phyloP scores from a whole-genome alignment of 1,140 invertebrate species.

The Drosophila pseudoobscura region DNA sequence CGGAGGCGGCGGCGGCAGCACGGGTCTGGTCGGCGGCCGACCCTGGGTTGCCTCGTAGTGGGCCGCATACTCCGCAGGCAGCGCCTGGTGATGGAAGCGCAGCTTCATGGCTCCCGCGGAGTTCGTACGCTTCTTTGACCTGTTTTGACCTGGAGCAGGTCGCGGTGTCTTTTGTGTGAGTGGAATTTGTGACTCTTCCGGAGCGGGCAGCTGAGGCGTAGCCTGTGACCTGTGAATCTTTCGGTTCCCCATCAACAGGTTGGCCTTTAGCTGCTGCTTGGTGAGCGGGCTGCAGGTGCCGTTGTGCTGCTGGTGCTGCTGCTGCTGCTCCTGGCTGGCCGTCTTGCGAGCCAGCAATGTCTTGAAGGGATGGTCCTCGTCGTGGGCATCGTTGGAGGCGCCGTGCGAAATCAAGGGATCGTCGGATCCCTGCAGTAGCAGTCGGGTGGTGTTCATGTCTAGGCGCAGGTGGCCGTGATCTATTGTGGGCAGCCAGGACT shows the following conservation, averaged over 20 bases:
- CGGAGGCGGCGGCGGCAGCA: slow-evolving; percentile 32
- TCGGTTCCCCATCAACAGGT: slow-evolving; percentile 65
- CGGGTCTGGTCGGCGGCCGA: slow-evolving; percentile 43
- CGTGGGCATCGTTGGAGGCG: slow-evolving; percentile 61
- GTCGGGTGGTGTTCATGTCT: slow-evolving; percentile 54
- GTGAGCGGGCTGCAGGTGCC: slow-evolving; percentile 71
- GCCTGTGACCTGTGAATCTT: slow-evolving; percentile 30
- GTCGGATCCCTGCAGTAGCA: slow-evolving; percentile 76
- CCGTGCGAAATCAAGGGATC: slow-evolving; percentile 80
- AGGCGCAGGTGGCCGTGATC: slow-evolving; percentile 42
- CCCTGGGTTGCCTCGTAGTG: slow-evolving; percentile 90
- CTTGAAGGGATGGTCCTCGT: slow-evolving; percentile 78
- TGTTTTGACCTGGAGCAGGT: slow-evolving; percentile 69
- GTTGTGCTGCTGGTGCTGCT: slow-evolving; percentile 30
- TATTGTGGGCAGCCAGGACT: slow-evolving; percentile 53
- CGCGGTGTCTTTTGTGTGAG: slow-evolving; percentile 83
- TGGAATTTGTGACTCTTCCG: slow-evolving; percentile 3
- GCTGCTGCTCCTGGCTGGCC: slow-evolving; percentile 31
- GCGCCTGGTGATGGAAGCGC: slow-evolving; percentile 92
- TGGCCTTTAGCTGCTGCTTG: slow-evolving; percentile 77
- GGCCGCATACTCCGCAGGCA: slow-evolving; percentile 90
- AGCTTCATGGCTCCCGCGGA: slow-evolving; percentile 87
- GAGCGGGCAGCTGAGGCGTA: neutral
- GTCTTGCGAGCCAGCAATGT: slow-evolving; percentile 51
- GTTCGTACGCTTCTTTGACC: slow-evolving; percentile 39